phyloP scores from a whole-genome alignment of 2,113 vertebrate genomes.

The Antidorcas marsupialis region DNA sequence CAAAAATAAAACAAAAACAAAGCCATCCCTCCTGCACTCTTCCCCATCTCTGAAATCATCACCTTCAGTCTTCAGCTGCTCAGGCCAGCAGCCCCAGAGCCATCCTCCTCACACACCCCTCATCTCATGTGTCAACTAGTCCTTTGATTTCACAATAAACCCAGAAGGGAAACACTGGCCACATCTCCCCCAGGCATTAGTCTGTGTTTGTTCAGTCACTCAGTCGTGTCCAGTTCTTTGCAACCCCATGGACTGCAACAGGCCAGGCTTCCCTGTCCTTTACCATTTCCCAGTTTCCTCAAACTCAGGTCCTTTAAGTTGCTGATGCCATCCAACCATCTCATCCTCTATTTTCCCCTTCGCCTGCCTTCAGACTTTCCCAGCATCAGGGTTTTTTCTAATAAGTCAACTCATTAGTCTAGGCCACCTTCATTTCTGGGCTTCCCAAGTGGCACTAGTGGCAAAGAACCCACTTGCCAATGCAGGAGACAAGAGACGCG shows the following conservation, averaged over 20 bases:
- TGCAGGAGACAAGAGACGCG: not conserved
- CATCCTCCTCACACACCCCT: not conserved
- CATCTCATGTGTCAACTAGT: not conserved
- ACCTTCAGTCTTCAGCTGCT: not conserved
- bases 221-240: not conserved
- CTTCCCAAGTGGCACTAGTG: not conserved
- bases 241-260: not conserved
- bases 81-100: not conserved
- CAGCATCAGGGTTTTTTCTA: not conserved
- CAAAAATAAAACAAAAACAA: not conserved
- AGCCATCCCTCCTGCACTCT: not conserved
- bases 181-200: not conserved
- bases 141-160: not conserved
- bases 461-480: not conserved
- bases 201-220: not conserved
- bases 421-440: not conserved
- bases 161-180: not conserved
- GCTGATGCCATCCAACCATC: not conserved
- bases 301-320: not conserved
- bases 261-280: not conserved
- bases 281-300: not conserved
- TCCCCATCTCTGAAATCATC: not conserved
- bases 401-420: not conserved
- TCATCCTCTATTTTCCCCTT: not conserved
- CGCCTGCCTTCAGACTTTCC: not conserved